These are phyloP conservation scores for Chymomyza costata DNA, from an alignment of 1,140 invertebrate genomes.

Conservation along the genomic window DNA sequence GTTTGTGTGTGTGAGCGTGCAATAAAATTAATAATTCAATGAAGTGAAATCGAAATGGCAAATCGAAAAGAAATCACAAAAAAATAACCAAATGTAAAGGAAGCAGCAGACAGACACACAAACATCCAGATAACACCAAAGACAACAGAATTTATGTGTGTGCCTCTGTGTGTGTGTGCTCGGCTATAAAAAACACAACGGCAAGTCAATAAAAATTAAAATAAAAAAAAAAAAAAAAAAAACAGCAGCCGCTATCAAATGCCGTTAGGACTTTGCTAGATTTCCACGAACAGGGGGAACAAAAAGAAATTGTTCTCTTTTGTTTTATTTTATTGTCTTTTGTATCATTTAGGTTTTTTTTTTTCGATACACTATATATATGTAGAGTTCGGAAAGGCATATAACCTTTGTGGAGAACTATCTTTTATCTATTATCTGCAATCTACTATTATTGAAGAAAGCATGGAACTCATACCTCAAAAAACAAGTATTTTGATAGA, in stretches of 20 bases:
- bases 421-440: no score
- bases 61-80: slow-evolving; percentile 60
- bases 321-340: no score
- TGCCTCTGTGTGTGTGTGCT: no score
- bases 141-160: neutral
- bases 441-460: no score
- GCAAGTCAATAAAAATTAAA: slow-evolving; percentile 60
- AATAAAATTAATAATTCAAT: slow-evolving; percentile 70
- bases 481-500: no score
- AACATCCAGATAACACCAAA: slow-evolving; percentile 7
- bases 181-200: slow-evolving; percentile 21
- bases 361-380: no score
- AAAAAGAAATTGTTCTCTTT: no score
- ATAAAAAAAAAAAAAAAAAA: slow-evolving; percentile 61
- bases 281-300: no score
- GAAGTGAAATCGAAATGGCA: slow-evolving; percentile 66
- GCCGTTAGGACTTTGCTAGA: no score
- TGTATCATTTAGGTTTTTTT: slow-evolving; percentile 39
- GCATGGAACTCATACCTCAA: no score
- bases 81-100: slow-evolving; percentile 17
- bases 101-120: slow-evolving; percentile 18
- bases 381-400: no score
- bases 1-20: slow-evolving; percentile 19
- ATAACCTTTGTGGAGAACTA: no score
- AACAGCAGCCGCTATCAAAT: slow-evolving; percentile 46